Percentiles rank a stretch among this genome's conserved stretches.
Evolutionary conservation across 30 jellyfish, hydroid and myxozoan genomes (phyloP).

Genomic region (Pelagia noctiluca): DNA sequence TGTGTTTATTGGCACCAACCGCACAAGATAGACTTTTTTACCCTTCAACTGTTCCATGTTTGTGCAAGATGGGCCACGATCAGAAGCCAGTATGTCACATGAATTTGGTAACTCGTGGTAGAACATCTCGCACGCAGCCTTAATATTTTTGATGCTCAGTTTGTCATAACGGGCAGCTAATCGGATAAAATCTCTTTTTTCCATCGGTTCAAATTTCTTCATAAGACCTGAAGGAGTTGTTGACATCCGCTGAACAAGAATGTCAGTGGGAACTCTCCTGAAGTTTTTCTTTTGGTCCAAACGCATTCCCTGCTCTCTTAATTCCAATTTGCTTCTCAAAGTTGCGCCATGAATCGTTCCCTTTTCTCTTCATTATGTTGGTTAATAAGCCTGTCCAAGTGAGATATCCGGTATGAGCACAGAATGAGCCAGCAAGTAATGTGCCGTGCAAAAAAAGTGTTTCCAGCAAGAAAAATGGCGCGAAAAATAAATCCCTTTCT

Average conservation of each 20-base stretch:
- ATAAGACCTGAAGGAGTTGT: neutral
- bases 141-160: slow-evolving; percentile 4
- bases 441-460: too few relatives aligned
- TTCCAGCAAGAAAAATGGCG: too few relatives aligned
- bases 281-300: neutral
- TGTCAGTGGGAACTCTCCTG: neutral
- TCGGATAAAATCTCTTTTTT: slow-evolving; percentile 13
- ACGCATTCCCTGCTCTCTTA: neutral
- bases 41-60: slow-evolving; percentile 31
- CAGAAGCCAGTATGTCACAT: slow-evolving; percentile 35
- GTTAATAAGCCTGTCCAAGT: too few relatives aligned
- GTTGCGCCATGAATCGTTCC: neutral
- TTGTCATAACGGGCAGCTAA: neutral
- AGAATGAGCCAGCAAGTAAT: too few relatives aligned
- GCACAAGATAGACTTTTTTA: slow-evolving; percentile 22
- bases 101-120: slow-evolving; percentile 10
- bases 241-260: neutral
- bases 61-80: slow-evolving; percentile 57
- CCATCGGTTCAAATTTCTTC: slow-evolving; percentile 32
- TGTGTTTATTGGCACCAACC: slow-evolving; percentile 17
- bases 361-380: neutral
- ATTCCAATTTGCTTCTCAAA: neutral
- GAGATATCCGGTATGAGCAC: too few relatives aligned
- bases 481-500: too few relatives aligned
- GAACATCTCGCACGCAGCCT: slow-evolving; percentile 34